phyloP scores from a whole-genome alignment of 2,888 invertebrate species.

The Blastobasis lacticolella region DNA sequence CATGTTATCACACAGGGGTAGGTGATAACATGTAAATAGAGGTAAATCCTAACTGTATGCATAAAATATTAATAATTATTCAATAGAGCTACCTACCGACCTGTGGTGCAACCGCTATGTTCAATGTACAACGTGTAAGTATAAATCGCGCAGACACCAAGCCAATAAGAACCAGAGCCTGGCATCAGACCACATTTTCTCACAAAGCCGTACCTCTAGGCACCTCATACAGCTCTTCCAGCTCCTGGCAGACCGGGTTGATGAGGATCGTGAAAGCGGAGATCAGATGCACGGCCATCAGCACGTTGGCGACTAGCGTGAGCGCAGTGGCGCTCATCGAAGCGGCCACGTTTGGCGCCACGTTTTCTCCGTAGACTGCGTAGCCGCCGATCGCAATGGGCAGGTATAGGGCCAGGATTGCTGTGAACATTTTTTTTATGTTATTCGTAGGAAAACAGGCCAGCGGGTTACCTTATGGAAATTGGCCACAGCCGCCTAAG shows the following conservation, averaged over 20 bases:
- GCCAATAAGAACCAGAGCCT: no score
- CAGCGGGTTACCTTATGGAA: no score
- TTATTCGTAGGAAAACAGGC: no score
- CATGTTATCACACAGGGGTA: no score
- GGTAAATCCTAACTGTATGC: no score
- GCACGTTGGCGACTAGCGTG: constrained; percentile 72
- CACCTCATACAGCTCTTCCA: constrained; percentile 78
- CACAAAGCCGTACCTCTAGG: constrained; percentile 66
- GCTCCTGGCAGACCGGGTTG: constrained; percentile 81
- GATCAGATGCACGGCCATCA: constrained; percentile 78
- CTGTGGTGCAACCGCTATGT: no score
- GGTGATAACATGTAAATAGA: no score
- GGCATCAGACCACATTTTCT: no score
- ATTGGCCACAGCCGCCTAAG: no score
- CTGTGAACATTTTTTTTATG: constrained; percentile 34
- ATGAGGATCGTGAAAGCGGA: constrained; percentile 80
- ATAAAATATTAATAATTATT: not conserved
- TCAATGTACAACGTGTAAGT: no score
- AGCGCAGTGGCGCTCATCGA: constrained; percentile 70
- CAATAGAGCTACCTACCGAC: no score
- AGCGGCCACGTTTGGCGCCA: constrained; percentile 75
- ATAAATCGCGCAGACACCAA: no score
- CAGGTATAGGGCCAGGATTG: constrained; percentile 71
- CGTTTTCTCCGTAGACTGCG: constrained; percentile 75
- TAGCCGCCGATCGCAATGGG: constrained; percentile 77